These are phyloP conservation scores for Papilio polytes DNA, from an alignment of 1,140 invertebrate genomes.

Conservation along the genomic window DNA sequence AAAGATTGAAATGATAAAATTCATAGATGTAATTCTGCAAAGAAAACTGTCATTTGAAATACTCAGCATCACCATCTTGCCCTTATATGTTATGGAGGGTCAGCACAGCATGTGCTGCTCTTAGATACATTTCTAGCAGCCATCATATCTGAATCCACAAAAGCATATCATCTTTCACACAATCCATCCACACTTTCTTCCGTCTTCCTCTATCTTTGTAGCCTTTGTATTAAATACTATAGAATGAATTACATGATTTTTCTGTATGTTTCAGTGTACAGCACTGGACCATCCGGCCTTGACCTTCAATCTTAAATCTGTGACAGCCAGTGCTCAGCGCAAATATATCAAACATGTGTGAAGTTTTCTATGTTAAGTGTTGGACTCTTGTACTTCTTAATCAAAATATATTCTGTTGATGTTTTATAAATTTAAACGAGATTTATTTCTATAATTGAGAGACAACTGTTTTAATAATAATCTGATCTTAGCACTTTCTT, in stretches of 20 bases:
- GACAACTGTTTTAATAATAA: conserved; percentile 61
- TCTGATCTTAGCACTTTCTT: conserved; percentile 69
- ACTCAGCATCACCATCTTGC: no score
- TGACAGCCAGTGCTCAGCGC: conserved; percentile 65
- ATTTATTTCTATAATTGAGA: conserved; percentile 59
- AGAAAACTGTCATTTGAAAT: no score
- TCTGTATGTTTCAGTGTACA: conserved; percentile 34
- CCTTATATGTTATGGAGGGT: no score
- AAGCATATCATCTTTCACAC: no score
- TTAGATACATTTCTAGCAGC: no score
- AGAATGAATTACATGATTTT: not conserved
- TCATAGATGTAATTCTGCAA: no score
- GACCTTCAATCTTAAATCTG: conserved; percentile 52
- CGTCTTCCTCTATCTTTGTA: no score
- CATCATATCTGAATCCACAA: no score
- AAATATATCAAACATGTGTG: conserved; percentile 60
- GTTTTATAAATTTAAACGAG: conserved; percentile 63
- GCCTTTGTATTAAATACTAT: no score
- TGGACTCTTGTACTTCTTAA: conserved; percentile 67
- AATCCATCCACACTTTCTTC: no score
- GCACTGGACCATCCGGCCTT: conserved; percentile 51
- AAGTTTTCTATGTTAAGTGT: conserved; percentile 67
- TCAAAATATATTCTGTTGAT: conserved; percentile 63
- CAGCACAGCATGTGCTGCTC: no score
- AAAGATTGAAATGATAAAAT: no score